Evolutionary conservation across 1,140 invertebrate genomes (phyloP).

Genomic region (Zaprionus inermis): DNA sequence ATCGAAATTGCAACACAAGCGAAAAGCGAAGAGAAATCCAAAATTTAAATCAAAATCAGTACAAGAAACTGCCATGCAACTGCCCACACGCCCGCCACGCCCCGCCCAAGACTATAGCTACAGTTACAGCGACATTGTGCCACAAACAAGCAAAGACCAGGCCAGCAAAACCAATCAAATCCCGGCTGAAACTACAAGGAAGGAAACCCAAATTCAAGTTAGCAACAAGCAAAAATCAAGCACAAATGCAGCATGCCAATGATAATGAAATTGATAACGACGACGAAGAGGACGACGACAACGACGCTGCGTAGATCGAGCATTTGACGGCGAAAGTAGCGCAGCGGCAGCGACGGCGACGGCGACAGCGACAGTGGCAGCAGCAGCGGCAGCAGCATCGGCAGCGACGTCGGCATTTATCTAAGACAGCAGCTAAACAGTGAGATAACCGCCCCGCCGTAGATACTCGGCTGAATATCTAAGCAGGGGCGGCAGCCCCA

Average conservation of each 20-base stretch:
- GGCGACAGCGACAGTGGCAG: constrained; percentile 21
- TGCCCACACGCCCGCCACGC: constrained; percentile 16
- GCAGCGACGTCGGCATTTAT: constrained; percentile 48
- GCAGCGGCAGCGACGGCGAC: constrained; percentile 28
- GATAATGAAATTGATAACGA: constrained; percentile 57
- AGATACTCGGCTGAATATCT: constrained; percentile 77
- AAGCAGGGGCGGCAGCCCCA: constrained; percentile 73
- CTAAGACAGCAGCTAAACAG: constrained; percentile 70
- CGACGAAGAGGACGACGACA: constrained; percentile 24
- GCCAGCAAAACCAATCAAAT: constrained; percentile 65
- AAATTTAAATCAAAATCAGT: constrained; percentile 40
- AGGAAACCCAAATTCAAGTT: constrained; percentile 79
- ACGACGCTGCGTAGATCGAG: constrained; percentile 51
- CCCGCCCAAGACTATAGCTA: constrained; percentile 7
- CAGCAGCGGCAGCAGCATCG: constrained; percentile 16
- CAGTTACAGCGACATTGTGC: constrained; percentile 36
- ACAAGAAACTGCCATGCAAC: constrained; percentile 52
- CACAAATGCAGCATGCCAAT: constrained; percentile 52
- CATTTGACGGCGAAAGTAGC: constrained; percentile 73
- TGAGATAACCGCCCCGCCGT: constrained; percentile 51
- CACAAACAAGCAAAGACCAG: constrained; percentile 53
- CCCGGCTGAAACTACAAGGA: constrained; percentile 74
- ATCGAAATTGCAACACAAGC: constrained; percentile 34
- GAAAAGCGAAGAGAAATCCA: constrained; percentile 22
- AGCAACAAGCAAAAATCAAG: constrained; percentile 27